A percentile compares a stretch with the other conserved stretches of the same genome.
These are phyloP conservation scores for Hydrolagus affinis DNA, from an alignment of 2,113 vertebrate genomes.

Conservation along the genomic window DNA sequence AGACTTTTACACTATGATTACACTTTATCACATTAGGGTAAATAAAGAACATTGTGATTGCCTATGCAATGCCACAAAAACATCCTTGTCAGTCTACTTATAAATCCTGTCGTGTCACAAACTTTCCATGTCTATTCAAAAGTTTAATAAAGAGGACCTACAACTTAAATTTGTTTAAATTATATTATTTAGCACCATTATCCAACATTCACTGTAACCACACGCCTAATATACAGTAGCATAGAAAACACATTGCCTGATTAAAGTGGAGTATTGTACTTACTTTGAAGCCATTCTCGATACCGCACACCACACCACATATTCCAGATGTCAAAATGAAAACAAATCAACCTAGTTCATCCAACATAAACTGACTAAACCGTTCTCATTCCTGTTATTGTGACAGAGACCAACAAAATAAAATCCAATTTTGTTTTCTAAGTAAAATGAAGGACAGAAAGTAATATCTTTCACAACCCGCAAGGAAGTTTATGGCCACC, in stretches of 20 bases:
- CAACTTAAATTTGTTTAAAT: neutral
- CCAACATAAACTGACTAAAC: neutral
- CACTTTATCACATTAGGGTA: neutral
- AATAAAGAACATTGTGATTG: neutral
- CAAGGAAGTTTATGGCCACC: neutral
- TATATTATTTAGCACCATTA: neutral
- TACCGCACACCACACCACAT: neutral
- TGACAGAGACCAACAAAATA: neutral
- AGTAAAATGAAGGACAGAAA: neutral
- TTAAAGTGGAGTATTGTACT: neutral
- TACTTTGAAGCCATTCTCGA: conserved; percentile 24
- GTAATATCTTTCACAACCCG: neutral
- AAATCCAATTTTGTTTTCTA: neutral
- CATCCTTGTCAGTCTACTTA: neutral
- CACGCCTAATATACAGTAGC: neutral
- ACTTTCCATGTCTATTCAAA: neutral
- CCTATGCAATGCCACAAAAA: neutral
- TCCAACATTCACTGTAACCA: neutral
- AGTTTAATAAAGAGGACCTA: neutral
- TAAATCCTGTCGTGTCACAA: neutral
- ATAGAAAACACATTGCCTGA: neutral
- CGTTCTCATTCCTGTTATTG: neutral
- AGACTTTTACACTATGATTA: neutral
- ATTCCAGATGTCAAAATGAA: neutral
- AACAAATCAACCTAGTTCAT: neutral